Evolutionary conservation across 1,140 invertebrate species (phyloP).

Genomic region (Papilio aristodemus): DNA sequence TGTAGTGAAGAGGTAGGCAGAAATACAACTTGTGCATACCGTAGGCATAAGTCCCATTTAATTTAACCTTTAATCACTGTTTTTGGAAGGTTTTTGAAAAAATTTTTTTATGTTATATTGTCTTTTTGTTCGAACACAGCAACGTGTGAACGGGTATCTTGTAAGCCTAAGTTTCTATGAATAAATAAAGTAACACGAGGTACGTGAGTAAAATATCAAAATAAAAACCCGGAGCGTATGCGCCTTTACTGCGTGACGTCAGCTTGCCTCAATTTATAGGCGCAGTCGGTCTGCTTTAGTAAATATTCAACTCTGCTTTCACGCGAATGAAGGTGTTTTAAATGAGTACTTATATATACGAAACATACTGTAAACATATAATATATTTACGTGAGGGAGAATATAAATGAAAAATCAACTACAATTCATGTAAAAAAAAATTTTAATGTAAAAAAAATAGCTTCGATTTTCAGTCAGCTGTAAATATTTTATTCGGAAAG

Average conservation of each 20-base stretch:
- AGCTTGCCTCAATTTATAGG: conserved; percentile 3
- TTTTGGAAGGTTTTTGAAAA: no score
- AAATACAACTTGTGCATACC: no score
- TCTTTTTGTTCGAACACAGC: no score
- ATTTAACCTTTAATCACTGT: no score
- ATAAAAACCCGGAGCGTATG: background rate
- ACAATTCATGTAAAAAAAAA: no score
- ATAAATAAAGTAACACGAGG: background rate
- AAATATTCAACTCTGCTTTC: conserved; percentile 18
- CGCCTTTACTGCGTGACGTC: background rate
- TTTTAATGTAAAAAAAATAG: no score
- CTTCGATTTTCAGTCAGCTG: no score
- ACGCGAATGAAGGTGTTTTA: conserved; percentile 14
- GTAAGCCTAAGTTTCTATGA: background rate
- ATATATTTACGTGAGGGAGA: background rate
- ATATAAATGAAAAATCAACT: conserved; percentile 9
- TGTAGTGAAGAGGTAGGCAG: no score
- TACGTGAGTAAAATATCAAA: conserved; percentile 2
- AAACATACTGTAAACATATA: background rate
- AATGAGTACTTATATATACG: background rate
- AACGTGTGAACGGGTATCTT: no score
- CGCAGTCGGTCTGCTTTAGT: background rate
- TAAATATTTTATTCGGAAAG: no score
- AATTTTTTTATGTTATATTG: no score
- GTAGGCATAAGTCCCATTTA: no score